Evolutionary conservation across 2,888 invertebrate species (phyloP).

Genomic region (Aphodius sticticus): DNA sequence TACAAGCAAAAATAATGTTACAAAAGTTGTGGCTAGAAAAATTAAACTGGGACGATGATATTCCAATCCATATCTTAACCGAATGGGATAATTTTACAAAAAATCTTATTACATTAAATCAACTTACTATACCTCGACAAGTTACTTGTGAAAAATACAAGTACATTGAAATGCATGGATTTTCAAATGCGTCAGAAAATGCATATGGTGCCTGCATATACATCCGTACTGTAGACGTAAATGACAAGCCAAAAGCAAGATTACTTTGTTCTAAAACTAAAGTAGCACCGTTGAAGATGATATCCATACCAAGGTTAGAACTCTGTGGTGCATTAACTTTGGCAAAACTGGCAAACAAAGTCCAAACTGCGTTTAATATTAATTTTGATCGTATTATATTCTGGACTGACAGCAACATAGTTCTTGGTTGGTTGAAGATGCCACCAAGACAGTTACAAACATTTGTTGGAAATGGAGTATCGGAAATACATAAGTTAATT

Average conservation of each 20-base stretch:
- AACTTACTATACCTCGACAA: conserved; percentile 6
- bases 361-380: neutral
- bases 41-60: conserved; percentile 45
- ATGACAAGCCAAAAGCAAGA: too few species aligned
- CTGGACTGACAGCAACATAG: neutral
- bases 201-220: too few species aligned
- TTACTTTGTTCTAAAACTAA: too few species aligned
- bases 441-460: neutral
- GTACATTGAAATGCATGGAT: conserved; percentile 40
- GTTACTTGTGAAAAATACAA: neutral
- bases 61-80: conserved; percentile 39
- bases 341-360: neutral
- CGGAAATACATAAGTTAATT: neutral
- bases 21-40: conserved; percentile 44
- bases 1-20: conserved; percentile 45
- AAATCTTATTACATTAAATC: conserved; percentile 31
- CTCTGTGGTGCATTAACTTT: neutral
- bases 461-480: neutral
- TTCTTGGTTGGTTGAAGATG: neutral
- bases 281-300: too few species aligned
- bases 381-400: neutral
- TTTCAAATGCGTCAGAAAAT: conserved; percentile 38
- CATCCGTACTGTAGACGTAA: too few species aligned
- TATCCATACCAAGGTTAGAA: too few species aligned
- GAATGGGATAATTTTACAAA: conserved; percentile 24